Evolutionary conservation across 1,140 invertebrate species (phyloP).

Genomic region (Dinothrombium tinctorium): DNA sequence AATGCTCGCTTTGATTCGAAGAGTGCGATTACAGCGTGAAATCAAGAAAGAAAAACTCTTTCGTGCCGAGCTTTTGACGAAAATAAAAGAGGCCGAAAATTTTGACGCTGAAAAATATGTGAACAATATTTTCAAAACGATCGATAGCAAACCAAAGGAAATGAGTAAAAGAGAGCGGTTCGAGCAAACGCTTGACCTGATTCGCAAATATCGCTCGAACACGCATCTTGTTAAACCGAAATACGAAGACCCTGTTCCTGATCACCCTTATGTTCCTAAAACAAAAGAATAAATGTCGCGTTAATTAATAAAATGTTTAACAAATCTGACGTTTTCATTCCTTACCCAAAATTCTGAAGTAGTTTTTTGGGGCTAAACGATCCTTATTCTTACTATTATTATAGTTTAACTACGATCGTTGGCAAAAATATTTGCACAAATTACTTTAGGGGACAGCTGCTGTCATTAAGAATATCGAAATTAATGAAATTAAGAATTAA

Average conservation of each 20-base stretch:
- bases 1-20: constrained; percentile 3
- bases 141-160: constrained; percentile 7
- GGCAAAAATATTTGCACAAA: no score
- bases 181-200: constrained; percentile 4
- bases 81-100: constrained; percentile 11
- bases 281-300: no score
- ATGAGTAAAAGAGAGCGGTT: background rate
- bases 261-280: no score
- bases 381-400: no score
- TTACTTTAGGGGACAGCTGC: no score
- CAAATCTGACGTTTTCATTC: no score
- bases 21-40: constrained; percentile 1
- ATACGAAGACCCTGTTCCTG: constrained; percentile 8
- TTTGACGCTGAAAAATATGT: constrained; percentile 12
- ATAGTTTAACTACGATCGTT: no score
- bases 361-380: no score
- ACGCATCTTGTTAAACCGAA: constrained; percentile 4
- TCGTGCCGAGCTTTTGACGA: constrained; percentile 8
- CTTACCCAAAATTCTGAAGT: no score
- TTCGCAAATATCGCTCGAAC: constrained; percentile 6
- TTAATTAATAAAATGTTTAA: no score
- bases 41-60: constrained; percentile 12
- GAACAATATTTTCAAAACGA: constrained; percentile 9
- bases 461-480: no score
- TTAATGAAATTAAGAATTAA: no score